Conservation (phyloP, 2,888 invertebrate species). For the Zelleria hepariella region DNA sequence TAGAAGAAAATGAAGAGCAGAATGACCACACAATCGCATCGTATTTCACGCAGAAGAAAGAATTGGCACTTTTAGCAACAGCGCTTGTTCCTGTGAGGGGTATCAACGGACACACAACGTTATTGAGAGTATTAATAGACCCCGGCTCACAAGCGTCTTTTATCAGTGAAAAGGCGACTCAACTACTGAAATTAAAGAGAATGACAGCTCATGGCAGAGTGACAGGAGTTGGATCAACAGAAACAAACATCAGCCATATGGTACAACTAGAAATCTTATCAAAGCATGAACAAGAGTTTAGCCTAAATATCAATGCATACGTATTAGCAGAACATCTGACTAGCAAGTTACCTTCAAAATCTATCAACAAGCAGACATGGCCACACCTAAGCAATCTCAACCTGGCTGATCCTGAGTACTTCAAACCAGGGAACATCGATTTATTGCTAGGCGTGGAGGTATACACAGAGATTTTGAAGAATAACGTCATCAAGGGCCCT, state of each 20-base stretch:
- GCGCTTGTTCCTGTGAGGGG: constrained; percentile 3
- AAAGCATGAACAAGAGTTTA: background rate
- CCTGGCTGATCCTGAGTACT: constrained; percentile 5
- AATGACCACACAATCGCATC: background rate
- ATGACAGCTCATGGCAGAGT: background rate
- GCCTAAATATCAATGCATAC: constrained; percentile 2
- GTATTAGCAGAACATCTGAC: constrained; percentile 3
- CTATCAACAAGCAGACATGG: background rate
- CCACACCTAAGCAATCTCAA: background rate
- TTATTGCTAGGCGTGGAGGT: constrained; percentile 1
- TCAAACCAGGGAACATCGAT: constrained; percentile 6
- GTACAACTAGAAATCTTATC: constrained; percentile 1
- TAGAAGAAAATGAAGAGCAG: background rate
- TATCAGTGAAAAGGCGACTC: constrained; percentile 5
- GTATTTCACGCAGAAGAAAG: background rate
- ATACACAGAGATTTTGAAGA: constrained; percentile 1
- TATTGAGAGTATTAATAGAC: constrained; percentile 5
- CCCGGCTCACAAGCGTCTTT: constrained; percentile 5
- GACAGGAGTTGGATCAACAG: constrained; percentile 6
- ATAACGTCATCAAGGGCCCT: background rate
- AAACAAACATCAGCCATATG: background rate
- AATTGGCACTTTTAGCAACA: constrained; percentile 1
- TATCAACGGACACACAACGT: background rate
- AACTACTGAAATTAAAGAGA: constrained; percentile 3
- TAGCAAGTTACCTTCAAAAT: constrained; percentile 5